Conservation (phyloP, 53 echinoderm and acorn worm species). For the Mesocentrotus franciscanus region DNA sequence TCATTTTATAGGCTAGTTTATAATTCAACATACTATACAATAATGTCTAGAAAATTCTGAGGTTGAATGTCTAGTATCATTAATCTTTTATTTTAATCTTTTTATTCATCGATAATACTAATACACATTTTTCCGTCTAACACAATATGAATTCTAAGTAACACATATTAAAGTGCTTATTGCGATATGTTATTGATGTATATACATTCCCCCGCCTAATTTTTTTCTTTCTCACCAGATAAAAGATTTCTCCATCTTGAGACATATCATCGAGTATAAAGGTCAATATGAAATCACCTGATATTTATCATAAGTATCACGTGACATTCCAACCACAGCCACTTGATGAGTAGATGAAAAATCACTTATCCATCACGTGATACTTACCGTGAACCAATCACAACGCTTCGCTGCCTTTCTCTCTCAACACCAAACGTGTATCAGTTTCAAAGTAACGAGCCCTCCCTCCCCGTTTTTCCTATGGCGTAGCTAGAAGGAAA, state of each 20-base stretch:
- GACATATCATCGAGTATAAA: constrained; percentile 5
- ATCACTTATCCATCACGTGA: constrained; percentile 1
- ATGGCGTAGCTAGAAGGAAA: not conserved
- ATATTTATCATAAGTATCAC: not conserved
- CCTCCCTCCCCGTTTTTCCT: not conserved
- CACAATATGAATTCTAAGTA: not conserved
- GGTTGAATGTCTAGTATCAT: not conserved
- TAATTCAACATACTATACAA: not conserved
- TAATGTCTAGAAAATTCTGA: not conserved
- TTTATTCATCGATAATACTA: not conserved
- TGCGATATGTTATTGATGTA: constrained; percentile 20
- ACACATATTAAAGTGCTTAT: constrained; percentile 34
- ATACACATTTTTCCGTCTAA: not conserved
- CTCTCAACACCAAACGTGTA: not conserved
- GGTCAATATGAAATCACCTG: constrained; percentile 18
- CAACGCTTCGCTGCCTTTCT: not conserved
- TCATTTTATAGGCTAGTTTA: not conserved
- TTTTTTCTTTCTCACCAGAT: not conserved
- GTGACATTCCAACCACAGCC: not conserved
- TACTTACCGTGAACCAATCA: not conserved
- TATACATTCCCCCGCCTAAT: not conserved
- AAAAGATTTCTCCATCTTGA: not conserved
- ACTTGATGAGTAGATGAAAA: not conserved
- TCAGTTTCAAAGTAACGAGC: not conserved
- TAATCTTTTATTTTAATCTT: not conserved